A percentile compares a stretch with the other conserved stretches of the same genome.
Conservation (phyloP, 2,113 vertebrate genomes). For the Rhadina sibilatrix region DNA sequence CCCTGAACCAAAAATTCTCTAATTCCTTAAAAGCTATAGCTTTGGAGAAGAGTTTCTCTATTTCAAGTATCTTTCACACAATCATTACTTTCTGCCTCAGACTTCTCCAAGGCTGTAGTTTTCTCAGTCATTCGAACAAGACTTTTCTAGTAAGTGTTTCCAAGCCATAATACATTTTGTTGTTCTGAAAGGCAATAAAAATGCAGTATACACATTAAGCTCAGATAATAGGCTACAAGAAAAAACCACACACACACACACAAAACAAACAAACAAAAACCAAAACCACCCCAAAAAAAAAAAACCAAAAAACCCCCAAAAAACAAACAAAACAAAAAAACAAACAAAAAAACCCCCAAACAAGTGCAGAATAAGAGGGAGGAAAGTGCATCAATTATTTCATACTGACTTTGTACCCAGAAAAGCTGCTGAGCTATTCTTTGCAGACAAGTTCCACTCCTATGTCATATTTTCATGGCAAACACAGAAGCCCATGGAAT, state of each 20-base stretch:
- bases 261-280: no score
- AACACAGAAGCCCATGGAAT: neutral
- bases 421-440: neutral
- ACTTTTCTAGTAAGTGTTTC: neutral
- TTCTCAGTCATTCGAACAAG: neutral
- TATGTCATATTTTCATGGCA: neutral
- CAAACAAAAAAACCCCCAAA: no score
- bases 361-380: neutral
- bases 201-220: rapidly evolving
- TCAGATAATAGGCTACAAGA: neutral
- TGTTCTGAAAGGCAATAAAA: neutral
- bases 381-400: neutral
- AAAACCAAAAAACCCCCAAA: no score
- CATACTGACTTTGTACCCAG: neutral
- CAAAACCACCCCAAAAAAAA: no score
- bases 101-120: neutral
- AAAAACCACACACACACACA: no score
- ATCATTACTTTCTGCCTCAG: neutral
- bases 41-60: neutral
- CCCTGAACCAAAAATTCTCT: neutral
- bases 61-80: neutral
- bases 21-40: neutral
- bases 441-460: neutral
- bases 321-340: no score
- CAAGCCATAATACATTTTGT: neutral